Percentiles rank a stretch among this genome's conserved stretches.
These are phyloP conservation scores for Leucophenga varia DNA, from an alignment of 1,140 invertebrate genomes.

Conservation along the genomic window DNA sequence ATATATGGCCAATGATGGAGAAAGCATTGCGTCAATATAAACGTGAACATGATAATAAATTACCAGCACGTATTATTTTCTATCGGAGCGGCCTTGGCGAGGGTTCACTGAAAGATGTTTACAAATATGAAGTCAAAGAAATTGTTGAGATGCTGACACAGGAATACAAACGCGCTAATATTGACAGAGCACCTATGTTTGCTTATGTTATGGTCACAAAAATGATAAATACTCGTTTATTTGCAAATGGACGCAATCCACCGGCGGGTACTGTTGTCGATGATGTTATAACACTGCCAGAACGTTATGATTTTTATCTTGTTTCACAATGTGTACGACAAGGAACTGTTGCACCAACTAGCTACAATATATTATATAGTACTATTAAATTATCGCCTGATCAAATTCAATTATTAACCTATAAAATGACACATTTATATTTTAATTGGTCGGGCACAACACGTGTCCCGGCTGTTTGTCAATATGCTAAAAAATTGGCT, in stretches of 20 bases:
- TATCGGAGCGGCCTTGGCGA: constrained; percentile 83
- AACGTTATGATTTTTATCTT: constrained; percentile 80
- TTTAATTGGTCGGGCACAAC: constrained; percentile 81
- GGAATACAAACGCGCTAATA: constrained; percentile 55
- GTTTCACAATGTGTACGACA: constrained; percentile 73
- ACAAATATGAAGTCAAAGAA: constrained; percentile 25
- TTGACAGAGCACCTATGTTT: constrained; percentile 50
- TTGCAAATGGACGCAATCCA: constrained; percentile 59
- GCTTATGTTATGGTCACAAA: constrained; percentile 74
- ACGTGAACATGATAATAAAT: constrained; percentile 20
- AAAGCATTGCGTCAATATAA: constrained; percentile 61
- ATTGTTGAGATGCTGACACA: constrained; percentile 59
- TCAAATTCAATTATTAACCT: constrained; percentile 72
- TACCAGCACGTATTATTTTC: constrained; percentile 64
- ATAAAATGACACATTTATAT: constrained; percentile 78
- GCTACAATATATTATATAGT: constrained; percentile 74
- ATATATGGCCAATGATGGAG: constrained; percentile 62
- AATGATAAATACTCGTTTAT: constrained; percentile 69
- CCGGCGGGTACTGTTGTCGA: constrained; percentile 82
- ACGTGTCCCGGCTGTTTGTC: constrained; percentile 78
- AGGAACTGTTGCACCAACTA: constrained; percentile 77
- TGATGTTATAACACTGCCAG: constrained; percentile 75
- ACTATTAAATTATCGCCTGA: constrained; percentile 62
- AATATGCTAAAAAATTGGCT: constrained; percentile 82
- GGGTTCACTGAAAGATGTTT: constrained; percentile 71